These are phyloP conservation scores for Ylistrum balloti DNA, from an alignment of 1,140 invertebrate species.

Conservation along the genomic window DNA sequence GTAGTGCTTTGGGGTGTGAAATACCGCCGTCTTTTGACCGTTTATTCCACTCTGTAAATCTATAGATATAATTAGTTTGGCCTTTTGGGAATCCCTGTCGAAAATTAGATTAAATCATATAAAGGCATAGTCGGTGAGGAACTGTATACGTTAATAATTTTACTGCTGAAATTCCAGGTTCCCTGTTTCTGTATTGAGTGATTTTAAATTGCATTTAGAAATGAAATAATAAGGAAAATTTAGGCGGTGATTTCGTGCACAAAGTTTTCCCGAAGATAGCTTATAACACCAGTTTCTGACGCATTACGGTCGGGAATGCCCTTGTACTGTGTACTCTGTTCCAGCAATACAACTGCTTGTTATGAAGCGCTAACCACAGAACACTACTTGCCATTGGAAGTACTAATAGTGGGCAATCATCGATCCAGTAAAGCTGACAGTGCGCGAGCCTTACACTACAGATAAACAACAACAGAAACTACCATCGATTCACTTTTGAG, in stretches of 20 bases:
- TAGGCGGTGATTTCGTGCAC: no score
- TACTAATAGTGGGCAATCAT: not conserved
- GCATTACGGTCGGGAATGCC: not conserved
- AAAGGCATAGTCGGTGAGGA: not conserved
- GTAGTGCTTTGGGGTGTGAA: not conserved
- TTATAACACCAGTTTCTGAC: not conserved
- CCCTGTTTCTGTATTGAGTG: no score
- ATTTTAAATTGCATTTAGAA: no score
- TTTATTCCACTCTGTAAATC: conserved; percentile 19
- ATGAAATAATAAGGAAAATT: no score
- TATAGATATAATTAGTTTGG: not conserved
- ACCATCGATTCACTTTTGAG: not conserved
- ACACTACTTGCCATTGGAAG: not conserved
- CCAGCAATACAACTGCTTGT: not conserved
- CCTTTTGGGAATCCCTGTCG: not conserved
- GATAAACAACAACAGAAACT: not conserved
- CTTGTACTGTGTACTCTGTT: no score
- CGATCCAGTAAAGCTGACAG: not conserved
- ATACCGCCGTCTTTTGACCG: not conserved
- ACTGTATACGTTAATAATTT: no score
- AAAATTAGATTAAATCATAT: not conserved
- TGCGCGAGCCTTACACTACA: not conserved
- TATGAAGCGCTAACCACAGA: not conserved
- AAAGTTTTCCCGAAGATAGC: no score
- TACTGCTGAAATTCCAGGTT: no score